These are phyloP conservation scores for Phrynocephalus forsythii DNA, from an alignment of 2,797 vertebrate genomes.

Conservation along the genomic window DNA sequence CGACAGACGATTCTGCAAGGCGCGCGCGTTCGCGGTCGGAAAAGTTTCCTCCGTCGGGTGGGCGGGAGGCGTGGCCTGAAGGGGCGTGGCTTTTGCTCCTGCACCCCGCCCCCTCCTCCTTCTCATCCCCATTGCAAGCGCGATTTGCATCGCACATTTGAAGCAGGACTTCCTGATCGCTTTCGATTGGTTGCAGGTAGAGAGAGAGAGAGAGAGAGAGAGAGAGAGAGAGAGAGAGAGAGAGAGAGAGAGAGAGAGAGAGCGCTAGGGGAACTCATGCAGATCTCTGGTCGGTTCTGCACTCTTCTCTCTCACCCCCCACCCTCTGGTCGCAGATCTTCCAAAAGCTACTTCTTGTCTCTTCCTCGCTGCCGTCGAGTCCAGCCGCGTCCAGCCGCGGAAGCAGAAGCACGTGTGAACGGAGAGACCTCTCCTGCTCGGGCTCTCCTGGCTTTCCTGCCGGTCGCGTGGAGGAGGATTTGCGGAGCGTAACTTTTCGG, in stretches of 20 bases:
- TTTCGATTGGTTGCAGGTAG: constrained; percentile 66
- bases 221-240: not conserved
- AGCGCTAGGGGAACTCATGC: constrained; percentile 10
- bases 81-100: constrained; percentile 64
- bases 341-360: not conserved
- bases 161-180: constrained; percentile 70
- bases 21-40: not conserved
- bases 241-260: constrained; percentile 11
- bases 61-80: constrained; percentile 21
- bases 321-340: not conserved
- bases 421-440: not conserved
- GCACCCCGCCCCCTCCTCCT: not conserved
- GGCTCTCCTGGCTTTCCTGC: not conserved
- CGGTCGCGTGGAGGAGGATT: not conserved
- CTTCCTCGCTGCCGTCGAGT: not conserved
- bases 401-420: constrained; percentile 10
- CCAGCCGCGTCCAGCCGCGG: not conserved
- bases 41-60: not conserved
- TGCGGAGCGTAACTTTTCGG: not conserved
- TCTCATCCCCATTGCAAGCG: not conserved
- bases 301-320: not conserved
- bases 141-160: constrained; percentile 60
- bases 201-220: constrained; percentile 23
- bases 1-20: too few relatives aligned
- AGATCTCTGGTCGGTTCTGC: constrained; percentile 11